A percentile compares a stretch with the other conserved stretches of the same genome.
phyloP scores from a whole-genome alignment of 2,888 invertebrate genomes.

The Acanthosepion pharaonis region DNA sequence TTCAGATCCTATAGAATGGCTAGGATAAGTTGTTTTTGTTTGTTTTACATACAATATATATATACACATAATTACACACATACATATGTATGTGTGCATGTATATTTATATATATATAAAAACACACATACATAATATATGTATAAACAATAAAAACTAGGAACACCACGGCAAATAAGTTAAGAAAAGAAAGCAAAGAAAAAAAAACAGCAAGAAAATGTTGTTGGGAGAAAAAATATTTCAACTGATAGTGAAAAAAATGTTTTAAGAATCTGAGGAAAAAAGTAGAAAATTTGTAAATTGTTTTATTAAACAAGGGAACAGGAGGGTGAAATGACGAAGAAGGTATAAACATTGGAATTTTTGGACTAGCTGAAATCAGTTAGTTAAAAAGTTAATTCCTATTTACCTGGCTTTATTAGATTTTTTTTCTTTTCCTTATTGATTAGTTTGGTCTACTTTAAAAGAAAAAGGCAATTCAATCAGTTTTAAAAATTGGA shows the following conservation, averaged over 20 bases:
- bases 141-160: constrained; percentile 41
- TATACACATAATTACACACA: neutral
- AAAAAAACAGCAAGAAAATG: neutral
- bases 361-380: constrained; percentile 33
- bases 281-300: constrained; percentile 33
- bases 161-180: constrained; percentile 45
- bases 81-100: neutral
- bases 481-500: neutral
- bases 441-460: constrained; percentile 1
- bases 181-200: neutral
- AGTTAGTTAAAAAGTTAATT: constrained; percentile 33
- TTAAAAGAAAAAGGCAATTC: constrained; percentile 33
- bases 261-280: constrained; percentile 24
- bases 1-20: constrained; percentile 37
- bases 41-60: neutral
- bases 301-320: constrained; percentile 36
- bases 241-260: constrained; percentile 22
- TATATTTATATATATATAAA: neutral
- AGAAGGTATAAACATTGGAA: constrained; percentile 33
- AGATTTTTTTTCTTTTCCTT: neutral
- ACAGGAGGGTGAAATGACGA: constrained; percentile 24
- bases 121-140: neutral
- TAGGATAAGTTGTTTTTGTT: neutral
- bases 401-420: constrained; percentile 23
- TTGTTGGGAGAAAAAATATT: neutral